Percentiles rank a stretch among this genome's conserved stretches.
These are phyloP conservation scores for Tetropium fuscum DNA, from an alignment of 2,888 invertebrate genomes.

Conservation along the genomic window DNA sequence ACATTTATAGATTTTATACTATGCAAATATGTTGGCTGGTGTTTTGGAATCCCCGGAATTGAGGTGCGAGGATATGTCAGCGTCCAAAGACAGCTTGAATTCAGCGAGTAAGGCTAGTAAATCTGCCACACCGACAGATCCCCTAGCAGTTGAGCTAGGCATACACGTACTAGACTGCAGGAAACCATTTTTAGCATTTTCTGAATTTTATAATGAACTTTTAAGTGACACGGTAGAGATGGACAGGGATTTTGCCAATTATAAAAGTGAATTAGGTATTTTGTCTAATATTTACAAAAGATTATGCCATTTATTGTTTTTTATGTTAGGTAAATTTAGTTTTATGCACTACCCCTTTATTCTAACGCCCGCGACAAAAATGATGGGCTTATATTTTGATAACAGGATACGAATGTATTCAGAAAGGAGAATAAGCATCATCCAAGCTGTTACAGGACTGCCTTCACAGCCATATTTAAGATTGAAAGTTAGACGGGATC, in stretches of 20 bases:
- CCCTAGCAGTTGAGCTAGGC: constrained; percentile 80
- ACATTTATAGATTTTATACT: constrained; percentile 78
- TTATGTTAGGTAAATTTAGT: constrained; percentile 76
- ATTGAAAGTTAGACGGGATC: constrained; percentile 84
- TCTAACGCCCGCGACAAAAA: constrained; percentile 91
- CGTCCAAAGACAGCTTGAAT: constrained; percentile 64
- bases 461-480: constrained; percentile 87
- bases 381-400: constrained; percentile 92
- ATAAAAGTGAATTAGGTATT: constrained; percentile 74
- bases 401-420: constrained; percentile 96
- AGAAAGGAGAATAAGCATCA: constrained; percentile 86
- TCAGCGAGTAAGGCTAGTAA: constrained; percentile 59
- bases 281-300: too few species aligned
- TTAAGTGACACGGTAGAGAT: constrained; percentile 93
- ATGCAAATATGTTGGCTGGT: constrained; percentile 90
- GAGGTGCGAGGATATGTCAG: constrained; percentile 70
- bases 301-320: too few species aligned
- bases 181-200: constrained; percentile 84
- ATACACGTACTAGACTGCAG: constrained; percentile 85
- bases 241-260: constrained; percentile 93
- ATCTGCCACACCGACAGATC: constrained; percentile 69
- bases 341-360: constrained; percentile 94
- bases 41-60: constrained; percentile 76
- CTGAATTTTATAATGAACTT: constrained; percentile 95
- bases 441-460: constrained; percentile 87